Evolutionary conservation across 2,888 invertebrate genomes (phyloP).

Genomic region (Iselma pallidipennis): DNA sequence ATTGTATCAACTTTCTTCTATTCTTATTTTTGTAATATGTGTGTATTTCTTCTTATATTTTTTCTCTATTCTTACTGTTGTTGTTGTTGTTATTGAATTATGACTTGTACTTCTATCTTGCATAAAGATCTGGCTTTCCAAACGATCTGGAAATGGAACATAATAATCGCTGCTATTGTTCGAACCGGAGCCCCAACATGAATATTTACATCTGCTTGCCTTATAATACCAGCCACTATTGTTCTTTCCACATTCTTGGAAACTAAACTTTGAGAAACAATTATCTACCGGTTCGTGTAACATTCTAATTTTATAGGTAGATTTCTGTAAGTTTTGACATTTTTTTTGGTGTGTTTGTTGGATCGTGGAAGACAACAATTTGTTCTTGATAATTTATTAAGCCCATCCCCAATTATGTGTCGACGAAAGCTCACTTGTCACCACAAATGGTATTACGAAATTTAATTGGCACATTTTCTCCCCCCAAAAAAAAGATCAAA

Average conservation of each 20-base stretch:
- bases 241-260: conserved; percentile 40
- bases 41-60: conserved; percentile 4
- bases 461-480: conserved; percentile 19
- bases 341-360: too few species aligned
- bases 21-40: conserved; percentile 18
- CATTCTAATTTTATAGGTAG: conserved; percentile 13
- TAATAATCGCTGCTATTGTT: conserved; percentile 44
- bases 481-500: conserved; percentile 10
- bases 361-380: too few species aligned
- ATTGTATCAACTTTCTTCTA: conserved; percentile 3
- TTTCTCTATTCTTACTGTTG: conserved; percentile 14
- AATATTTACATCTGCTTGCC: conserved; percentile 45
- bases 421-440: too few species aligned
- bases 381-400: too few species aligned
- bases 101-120: conserved; percentile 25
- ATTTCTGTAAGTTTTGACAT: too few species aligned
- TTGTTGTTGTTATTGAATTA: conserved; percentile 22
- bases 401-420: too few species aligned
- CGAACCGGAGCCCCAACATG: conserved; percentile 34
- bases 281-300: conserved; percentile 30
- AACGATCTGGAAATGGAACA: conserved; percentile 37
- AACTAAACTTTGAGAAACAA: conserved; percentile 38
- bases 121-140: conserved; percentile 40
- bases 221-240: conserved; percentile 38
- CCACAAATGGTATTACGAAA: conserved; percentile 15